Conservation (phyloP, 2,797 vertebrate species). For the Epinephelus malabaricus region DNA sequence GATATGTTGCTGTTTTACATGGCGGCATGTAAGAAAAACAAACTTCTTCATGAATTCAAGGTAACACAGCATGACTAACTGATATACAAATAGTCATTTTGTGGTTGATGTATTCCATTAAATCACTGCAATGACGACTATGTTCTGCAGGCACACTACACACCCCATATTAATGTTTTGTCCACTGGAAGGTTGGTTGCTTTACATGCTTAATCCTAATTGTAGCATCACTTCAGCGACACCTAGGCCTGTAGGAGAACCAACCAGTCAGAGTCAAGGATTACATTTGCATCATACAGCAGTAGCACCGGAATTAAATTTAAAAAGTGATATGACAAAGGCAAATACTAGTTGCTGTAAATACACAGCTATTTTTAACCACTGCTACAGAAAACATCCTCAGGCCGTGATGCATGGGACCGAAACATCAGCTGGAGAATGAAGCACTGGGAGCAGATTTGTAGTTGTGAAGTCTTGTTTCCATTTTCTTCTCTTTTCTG, state of each 20-base stretch:
- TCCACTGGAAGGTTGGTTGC: neutral
- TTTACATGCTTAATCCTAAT: neutral
- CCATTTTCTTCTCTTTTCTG: constrained; percentile 27
- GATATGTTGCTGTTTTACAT: too few species aligned
- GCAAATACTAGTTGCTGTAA: constrained; percentile 11
- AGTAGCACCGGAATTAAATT: neutral
- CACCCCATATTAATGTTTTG: neutral
- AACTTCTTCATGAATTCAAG: too few species aligned
- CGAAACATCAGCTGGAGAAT: constrained; percentile 30
- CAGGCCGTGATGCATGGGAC: constrained; percentile 14
- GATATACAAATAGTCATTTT: too few species aligned
- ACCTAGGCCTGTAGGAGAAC: neutral
- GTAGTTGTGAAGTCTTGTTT: neutral
- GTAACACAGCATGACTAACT: too few species aligned
- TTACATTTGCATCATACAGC: neutral
- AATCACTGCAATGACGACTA: neutral
- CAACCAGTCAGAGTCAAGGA: neutral
- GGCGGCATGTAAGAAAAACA: too few species aligned
- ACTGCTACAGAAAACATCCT: constrained; percentile 21
- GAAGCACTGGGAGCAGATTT: constrained; percentile 22
- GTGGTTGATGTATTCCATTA: neutral
- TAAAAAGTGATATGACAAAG: constrained; percentile 10
- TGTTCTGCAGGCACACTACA: neutral
- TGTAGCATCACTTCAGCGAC: neutral
- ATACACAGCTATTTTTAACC: constrained; percentile 26